These are phyloP conservation scores for Lampris megalopsis DNA, from an alignment of 2,113 vertebrate genomes.

Conservation along the genomic window DNA sequence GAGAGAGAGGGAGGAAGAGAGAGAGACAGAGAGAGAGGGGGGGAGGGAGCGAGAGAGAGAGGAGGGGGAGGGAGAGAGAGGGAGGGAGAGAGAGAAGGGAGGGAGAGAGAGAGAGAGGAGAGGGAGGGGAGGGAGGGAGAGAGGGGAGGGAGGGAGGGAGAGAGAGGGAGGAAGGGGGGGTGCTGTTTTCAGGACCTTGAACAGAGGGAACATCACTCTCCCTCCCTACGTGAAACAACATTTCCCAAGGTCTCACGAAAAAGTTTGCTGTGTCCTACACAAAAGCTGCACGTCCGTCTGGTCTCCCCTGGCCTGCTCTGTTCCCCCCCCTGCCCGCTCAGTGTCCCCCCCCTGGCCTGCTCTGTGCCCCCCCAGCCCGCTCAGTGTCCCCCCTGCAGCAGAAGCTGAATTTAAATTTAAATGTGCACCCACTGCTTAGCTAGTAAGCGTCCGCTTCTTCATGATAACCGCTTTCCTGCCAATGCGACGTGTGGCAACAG, in stretches of 20 bases:
- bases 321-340: constrained; percentile 14
- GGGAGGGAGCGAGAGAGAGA: constrained; percentile 1
- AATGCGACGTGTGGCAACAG: too few relatives aligned
- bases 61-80: constrained; percentile 12
- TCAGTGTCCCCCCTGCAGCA: too few relatives aligned
- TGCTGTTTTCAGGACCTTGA: constrained; percentile 71
- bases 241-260: constrained; percentile 71
- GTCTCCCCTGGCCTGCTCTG: constrained; percentile 2
- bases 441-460: too few relatives aligned
- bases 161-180: neutral
- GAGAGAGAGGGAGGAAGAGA: constrained; percentile 16
- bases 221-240: constrained; percentile 51
- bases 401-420: too few relatives aligned
- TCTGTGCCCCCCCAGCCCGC: too few relatives aligned
- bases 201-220: constrained; percentile 54
- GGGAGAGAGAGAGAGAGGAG: neutral
- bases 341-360: too few relatives aligned
- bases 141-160: neutral
- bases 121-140: neutral
- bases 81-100: constrained; percentile 20
- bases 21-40: constrained; percentile 18
- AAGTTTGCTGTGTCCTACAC: constrained; percentile 58
- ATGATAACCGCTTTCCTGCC: too few relatives aligned
- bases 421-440: too few relatives aligned
- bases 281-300: neutral